Percentiles rank a stretch among this genome's conserved stretches.
Conservation (phyloP, 2,888 invertebrate species). For the Aproaerema taeniolella region DNA sequence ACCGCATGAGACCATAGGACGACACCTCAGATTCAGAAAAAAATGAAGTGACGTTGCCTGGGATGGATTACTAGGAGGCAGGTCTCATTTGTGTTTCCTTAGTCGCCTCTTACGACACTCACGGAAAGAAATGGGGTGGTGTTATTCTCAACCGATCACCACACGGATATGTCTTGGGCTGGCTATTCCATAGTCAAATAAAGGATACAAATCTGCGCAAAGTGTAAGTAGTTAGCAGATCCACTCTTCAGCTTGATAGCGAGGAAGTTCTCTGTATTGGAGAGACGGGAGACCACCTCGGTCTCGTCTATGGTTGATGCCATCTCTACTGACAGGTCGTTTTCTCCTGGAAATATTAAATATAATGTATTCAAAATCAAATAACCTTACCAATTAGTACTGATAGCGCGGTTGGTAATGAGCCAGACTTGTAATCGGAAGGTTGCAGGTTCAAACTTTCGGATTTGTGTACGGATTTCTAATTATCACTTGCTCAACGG, state of each 20-base stretch:
- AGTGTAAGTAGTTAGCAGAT: slow-evolving; percentile 86
- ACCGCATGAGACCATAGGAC: no score
- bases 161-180: neutral
- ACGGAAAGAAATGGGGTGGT: neutral
- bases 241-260: slow-evolving; percentile 86
- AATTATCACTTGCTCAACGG: neutral
- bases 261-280: slow-evolving; percentile 82
- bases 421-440: neutral
- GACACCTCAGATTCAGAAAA: no score
- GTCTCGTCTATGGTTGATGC: slow-evolving; percentile 78
- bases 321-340: slow-evolving; percentile 83
- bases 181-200: slow-evolving; percentile 22
- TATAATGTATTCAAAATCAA: neutral
- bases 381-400: no score
- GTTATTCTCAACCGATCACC: neutral
- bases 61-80: no score
- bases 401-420: no score
- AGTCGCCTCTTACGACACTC: neutral
- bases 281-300: slow-evolving; percentile 72
- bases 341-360: slow-evolving; percentile 79
- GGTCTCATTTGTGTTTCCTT: no score
- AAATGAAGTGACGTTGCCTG: no score
- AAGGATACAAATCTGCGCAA: slow-evolving; percentile 92
- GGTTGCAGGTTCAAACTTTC: neutral
- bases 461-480: neutral